Base-by-base conservation (phyloP, 2,797 vertebrate species). In the Alfaro cultratus region DNA sequence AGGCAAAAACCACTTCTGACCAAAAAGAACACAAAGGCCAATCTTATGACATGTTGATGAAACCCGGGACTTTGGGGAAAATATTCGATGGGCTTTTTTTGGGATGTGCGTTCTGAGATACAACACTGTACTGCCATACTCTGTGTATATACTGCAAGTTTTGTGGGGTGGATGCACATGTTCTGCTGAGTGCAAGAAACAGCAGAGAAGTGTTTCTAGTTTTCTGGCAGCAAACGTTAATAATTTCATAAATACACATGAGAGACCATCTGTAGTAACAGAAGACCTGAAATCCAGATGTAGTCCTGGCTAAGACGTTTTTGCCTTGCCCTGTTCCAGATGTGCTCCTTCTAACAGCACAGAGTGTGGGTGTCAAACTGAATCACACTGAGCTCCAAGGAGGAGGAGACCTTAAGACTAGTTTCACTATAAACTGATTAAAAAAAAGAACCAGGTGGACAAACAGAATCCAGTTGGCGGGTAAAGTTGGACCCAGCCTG, bases 361-460 rank as follows among this genome's bases (percentile, higher is more conserved):
- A 79, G 73, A 47, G 68, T 80, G 70, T 34, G 64, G 82, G 79
- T 62, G 23, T 83, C 83, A 68, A 82, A 73, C 77, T 75, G 15
- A 82, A 88, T 47, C 77, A 73, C 62, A 80, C 79, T 89, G 62
- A 75, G 74, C 57, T 74, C 75, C 72, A 31, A 78, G 75, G 80
- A 84, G 76, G 76, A 86, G 78, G 74, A 86, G 83, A 78, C 70
- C 29, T 5, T 77, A 73, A 82, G 73, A 74, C 78, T 73, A 43
- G 83, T 82, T 79, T 75, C 21, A 45, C 81, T 84, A 62, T 57
- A 76, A 80, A 77, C 62, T 41, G 23, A 85, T 83, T 87, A 89
- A 90, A 89, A 91, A 91, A 86, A 89, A 91, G 88, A 89, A 86
- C 91, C 92, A 95, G 94, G 94, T 94, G 93, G 92, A 94, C 87